Conservation (phyloP, 2,888 invertebrate genomes). For the Apamea anceps region DNA sequence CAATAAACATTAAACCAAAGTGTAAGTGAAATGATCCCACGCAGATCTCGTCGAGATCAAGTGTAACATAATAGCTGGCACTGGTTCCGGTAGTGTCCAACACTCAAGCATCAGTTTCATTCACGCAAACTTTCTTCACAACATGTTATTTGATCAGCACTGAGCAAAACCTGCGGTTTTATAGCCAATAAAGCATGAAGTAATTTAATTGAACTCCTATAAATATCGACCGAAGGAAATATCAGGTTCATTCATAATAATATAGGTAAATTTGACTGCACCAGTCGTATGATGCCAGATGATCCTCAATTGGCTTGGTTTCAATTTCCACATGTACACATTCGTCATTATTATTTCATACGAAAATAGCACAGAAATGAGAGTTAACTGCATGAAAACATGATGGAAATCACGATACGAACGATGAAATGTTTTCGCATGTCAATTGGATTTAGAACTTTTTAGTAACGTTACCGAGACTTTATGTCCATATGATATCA, state of each 20-base stretch:
- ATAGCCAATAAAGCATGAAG: conserved; percentile 41
- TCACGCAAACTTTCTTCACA: conserved; percentile 74
- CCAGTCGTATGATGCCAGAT: conserved; percentile 54
- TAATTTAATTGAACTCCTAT: conserved; percentile 41
- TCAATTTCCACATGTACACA: conserved; percentile 60
- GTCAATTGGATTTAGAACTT: background rate
- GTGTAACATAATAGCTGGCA: conserved; percentile 68
- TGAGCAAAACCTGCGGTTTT: conserved; percentile 53
- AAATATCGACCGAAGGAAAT: conserved; percentile 27
- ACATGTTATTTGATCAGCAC: conserved; percentile 60
- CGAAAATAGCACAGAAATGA: conserved; percentile 47
- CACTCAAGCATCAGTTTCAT: conserved; percentile 65
- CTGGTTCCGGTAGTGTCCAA: conserved; percentile 69
- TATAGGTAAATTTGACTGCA: conserved; percentile 6
- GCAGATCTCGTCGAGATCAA: conserved; percentile 67
- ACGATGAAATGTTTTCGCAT: conserved; percentile 1
- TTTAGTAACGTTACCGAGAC: background rate
- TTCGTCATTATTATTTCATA: conserved; percentile 58
- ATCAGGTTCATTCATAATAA: conserved; percentile 29
- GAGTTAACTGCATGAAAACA: conserved; percentile 37
- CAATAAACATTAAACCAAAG: conserved; percentile 13
- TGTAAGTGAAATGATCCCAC: conserved; percentile 71
- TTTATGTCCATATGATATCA: background rate
- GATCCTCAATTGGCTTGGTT: conserved; percentile 64
- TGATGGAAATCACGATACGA: conserved; percentile 19